A percentile compares a stretch with the other conserved stretches of the same genome.
These are phyloP conservation scores for Jordanella pulchra DNA, from an alignment of 2,797 vertebrate genomes.

Conservation along the genomic window DNA sequence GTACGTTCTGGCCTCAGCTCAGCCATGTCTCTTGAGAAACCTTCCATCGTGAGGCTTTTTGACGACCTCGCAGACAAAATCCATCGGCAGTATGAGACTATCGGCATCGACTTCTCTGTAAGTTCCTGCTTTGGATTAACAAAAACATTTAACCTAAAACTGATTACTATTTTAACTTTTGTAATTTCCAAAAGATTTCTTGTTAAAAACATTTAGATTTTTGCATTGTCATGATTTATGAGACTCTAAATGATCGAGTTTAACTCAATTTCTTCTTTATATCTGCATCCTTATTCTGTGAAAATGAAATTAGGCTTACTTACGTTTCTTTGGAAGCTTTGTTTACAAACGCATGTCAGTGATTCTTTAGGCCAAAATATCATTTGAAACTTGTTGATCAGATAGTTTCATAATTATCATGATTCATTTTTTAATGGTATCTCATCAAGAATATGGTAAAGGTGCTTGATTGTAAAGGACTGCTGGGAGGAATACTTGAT, in stretches of 20 bases:
- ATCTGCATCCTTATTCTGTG: no score
- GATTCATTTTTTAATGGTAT: neutral
- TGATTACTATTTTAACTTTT: neutral
- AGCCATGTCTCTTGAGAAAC: slow-evolving; percentile 96
- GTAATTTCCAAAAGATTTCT: neutral
- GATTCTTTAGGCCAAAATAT: no score
- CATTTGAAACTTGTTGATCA: neutral
- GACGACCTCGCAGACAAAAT: slow-evolving; percentile 98
- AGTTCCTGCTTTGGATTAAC: slow-evolving; percentile 55
- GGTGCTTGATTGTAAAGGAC: neutral
- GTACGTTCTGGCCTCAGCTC: slow-evolving; percentile 93
- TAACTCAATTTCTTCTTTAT: neutral
- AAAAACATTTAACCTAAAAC: no score
- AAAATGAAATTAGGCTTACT: no score
- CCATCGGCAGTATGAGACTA: slow-evolving; percentile 96
- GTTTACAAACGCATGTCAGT: no score
- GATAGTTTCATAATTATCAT: neutral
- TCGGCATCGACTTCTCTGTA: slow-evolving; percentile 92
- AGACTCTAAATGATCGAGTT: neutral
- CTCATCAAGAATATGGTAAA: neutral
- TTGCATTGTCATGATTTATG: neutral
- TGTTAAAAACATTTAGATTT: neutral
- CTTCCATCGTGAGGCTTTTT: slow-evolving; percentile 95
- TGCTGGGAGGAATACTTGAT: neutral
- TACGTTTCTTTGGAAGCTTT: no score